These are phyloP conservation scores for Myotis planiceps DNA, from an alignment of 2,797 vertebrate species.

Conservation along the genomic window DNA sequence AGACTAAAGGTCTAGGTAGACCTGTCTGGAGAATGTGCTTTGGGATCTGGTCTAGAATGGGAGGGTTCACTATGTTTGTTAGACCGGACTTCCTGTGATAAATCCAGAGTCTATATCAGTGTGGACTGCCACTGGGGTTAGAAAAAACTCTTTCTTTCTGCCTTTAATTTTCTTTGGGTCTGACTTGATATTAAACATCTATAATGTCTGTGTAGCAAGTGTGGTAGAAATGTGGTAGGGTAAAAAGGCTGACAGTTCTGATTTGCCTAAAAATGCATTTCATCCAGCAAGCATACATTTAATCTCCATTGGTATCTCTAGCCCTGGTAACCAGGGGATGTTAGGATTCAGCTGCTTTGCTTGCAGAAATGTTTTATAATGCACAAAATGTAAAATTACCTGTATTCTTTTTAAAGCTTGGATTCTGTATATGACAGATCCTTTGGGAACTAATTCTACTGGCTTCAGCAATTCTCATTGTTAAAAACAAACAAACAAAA, in stretches of 20 bases:
- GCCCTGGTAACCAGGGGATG: neutral
- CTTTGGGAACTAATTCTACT: neutral
- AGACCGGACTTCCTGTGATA: neutral
- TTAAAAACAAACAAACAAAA: neutral
- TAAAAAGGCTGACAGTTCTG: neutral
- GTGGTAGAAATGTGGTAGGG: neutral
- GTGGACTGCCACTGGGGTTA: neutral
- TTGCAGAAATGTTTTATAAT: constrained; percentile 28
- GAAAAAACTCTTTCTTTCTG: neutral
- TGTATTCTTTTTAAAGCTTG: neutral
- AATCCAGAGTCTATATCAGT: neutral
- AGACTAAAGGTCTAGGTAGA: neutral
- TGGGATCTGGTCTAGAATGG: neutral
- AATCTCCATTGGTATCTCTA: neutral
- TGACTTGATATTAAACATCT: neutral
- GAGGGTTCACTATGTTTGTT: neutral
- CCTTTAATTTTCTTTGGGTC: neutral
- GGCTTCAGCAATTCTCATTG: neutral
- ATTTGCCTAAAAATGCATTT: neutral
- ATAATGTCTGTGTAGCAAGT: neutral
- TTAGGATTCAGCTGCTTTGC: neutral
- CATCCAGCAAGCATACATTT: neutral
- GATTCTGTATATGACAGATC: neutral
- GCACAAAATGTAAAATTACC: neutral
- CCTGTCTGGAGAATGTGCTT: neutral